Percentiles rank a stretch among this genome's conserved stretches.
Evolutionary conservation across 2,888 invertebrate species (phyloP).

Genomic region (Sphaerolaimus hirsutus): DNA sequence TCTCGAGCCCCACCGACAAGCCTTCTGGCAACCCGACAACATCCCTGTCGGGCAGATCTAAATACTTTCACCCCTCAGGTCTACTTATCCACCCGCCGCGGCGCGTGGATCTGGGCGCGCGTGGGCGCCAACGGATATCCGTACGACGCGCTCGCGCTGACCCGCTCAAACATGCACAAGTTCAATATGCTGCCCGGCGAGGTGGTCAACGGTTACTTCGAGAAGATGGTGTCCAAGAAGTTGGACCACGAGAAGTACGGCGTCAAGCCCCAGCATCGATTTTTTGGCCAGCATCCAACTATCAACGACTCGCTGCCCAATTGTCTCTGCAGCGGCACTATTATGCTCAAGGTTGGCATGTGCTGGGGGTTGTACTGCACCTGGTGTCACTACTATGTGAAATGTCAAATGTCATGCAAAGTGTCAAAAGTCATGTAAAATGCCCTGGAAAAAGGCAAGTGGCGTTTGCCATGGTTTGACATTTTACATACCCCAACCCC

Average conservation of each 20-base stretch:
- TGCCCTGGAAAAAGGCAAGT: too few relatives aligned
- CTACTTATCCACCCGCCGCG: conserved; percentile 28
- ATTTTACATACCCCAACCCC: too few relatives aligned
- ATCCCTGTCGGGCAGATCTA: too few relatives aligned
- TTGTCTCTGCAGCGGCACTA: conserved; percentile 23
- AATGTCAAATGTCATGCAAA: too few relatives aligned
- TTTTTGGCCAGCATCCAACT: conserved; percentile 25
- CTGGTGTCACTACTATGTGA: neutral
- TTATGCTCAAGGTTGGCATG: conserved; percentile 20
- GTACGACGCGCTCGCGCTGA: conserved; percentile 9
- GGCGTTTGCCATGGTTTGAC: too few relatives aligned
- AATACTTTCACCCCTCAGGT: conserved; percentile 22
- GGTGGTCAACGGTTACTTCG: conserved; percentile 22
- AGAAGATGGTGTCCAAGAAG: conserved; percentile 11
- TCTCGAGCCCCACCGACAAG: too few relatives aligned
- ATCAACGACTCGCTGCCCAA: conserved; percentile 30
- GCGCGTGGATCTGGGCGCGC: conserved; percentile 28
- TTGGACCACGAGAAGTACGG: conserved; percentile 22
- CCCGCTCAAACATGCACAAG: neutral
- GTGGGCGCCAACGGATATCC: conserved; percentile 20
- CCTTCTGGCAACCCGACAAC: too few relatives aligned
- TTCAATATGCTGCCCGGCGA: conserved; percentile 10
- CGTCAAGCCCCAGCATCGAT: conserved; percentile 18
- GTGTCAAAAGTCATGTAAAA: too few relatives aligned
- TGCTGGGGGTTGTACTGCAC: neutral